Evolutionary conservation across 37 sponge, comb jelly and placozoan genomes (phyloP).

Genomic region (Diacarnus erythraeanus): DNA sequence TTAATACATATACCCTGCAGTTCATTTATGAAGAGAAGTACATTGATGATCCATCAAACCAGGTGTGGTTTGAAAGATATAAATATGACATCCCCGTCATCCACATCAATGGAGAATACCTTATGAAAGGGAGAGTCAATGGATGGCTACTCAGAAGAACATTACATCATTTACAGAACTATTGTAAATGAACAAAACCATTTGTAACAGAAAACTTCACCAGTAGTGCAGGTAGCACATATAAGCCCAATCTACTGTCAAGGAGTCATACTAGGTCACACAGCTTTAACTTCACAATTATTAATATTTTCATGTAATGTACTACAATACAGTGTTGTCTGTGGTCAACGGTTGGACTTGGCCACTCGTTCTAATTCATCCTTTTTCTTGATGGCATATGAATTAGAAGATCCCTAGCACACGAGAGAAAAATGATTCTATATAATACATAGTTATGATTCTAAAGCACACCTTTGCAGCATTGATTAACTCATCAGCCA

Average conservation of each 20-base stretch:
- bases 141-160: conserved; percentile 23
- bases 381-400: conserved; percentile 99
- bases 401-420: conserved; percentile 94
- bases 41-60: conserved; percentile 63
- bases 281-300: too few relatives aligned
- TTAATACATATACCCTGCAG: conserved; percentile 16
- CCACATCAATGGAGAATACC: conserved; percentile 72
- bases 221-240: too few relatives aligned
- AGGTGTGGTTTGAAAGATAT: conserved; percentile 69
- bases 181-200: too few relatives aligned
- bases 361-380: conserved; percentile 99
- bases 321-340: not conserved
- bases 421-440: not conserved
- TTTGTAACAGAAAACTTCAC: too few relatives aligned
- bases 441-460: not conserved
- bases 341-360: conserved; percentile 96
- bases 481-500: conserved; percentile 99
- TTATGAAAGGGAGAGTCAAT: conserved; percentile 76
- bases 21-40: conserved; percentile 44
- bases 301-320: not conserved
- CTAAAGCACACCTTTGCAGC: conserved; percentile 86
- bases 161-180: conserved; percentile 5
- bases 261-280: too few relatives aligned
- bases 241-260: too few relatives aligned
- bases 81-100: conserved; percentile 82